Base-by-base conservation (phyloP, 2,888 invertebrate species). In the Seira sanloemensis region DNA sequence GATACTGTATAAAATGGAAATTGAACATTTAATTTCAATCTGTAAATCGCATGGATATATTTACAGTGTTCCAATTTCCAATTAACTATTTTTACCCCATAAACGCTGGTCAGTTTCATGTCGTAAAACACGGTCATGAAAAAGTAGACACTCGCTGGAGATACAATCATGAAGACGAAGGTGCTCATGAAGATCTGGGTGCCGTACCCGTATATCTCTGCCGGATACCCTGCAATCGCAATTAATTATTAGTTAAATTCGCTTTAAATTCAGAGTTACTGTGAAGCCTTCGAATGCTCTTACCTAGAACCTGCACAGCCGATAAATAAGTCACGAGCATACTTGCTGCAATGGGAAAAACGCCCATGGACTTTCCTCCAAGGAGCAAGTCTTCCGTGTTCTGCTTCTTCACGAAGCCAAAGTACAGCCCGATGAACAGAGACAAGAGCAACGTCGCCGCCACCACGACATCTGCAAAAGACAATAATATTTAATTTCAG, bases 251-350 rank as follows among this genome's bases (percentile, higher is more conserved):
- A 9, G 16, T 46, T 16, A 50, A 50, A 12, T 16, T 50, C 50
- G 16, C 9, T 50, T 50, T 50, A 50, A 50, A 16, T 50, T 16
- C 16, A 9, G 16, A 50, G 9, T 50, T 50, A 50, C 9, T 50
- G 12, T 50, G 12, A 50, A 50, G 16, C 16, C 50, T 50, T 16
- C 9, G 16, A n/a, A n/a, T n/a, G n/a, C 18, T 16, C 82, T 78
- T 83, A 88, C 89, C 89, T 46, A 89, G 72, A 9, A 89, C 84
- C n/a, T 88, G 86, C 16, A 89, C 86, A 26, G 89, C 89, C 21
- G 86, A 86, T 2, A 89, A 54, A 72, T 89, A 89, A 7, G 89
- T 89, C 7, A 88, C 89, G 24, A 89, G 66, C 88, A 89, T 89
- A 72, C 86, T 86, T 12, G 85, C 85, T 0, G 89, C 89, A 68